Percentiles rank a stretch among this genome's conserved stretches.
Conservation (phyloP, 1,140 invertebrate genomes). For the Eupeodes corollae region DNA sequence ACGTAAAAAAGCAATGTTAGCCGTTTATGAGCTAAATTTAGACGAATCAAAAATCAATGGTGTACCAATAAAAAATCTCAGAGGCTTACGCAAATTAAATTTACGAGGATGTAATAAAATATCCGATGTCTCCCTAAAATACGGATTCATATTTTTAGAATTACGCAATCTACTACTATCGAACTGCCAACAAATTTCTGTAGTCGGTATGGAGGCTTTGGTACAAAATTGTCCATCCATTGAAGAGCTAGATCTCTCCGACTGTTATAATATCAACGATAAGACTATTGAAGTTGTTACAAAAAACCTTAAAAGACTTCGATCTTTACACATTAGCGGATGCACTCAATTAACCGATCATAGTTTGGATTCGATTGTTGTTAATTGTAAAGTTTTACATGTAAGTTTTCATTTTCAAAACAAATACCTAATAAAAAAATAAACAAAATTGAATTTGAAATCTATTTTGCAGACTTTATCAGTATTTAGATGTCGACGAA, state of each 20-base stretch:
- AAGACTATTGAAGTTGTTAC: conserved; percentile 47
- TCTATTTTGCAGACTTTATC: conserved; percentile 17
- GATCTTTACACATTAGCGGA: conserved; percentile 50
- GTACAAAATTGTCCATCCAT: conserved; percentile 54
- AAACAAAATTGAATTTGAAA: background rate
- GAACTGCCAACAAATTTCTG: conserved; percentile 55
- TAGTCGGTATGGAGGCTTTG: conserved; percentile 49
- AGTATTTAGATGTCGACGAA: conserved; percentile 27
- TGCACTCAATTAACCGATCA: conserved; percentile 56
- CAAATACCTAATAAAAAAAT: background rate
- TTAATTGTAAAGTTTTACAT: conserved; percentile 40
- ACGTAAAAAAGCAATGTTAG: conserved; percentile 48
- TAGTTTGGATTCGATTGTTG: conserved; percentile 44
- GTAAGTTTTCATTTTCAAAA: conserved; percentile 1
- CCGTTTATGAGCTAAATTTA: conserved; percentile 46
- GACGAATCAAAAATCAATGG: conserved; percentile 37
- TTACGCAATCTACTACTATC: conserved; percentile 43
- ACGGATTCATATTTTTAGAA: conserved; percentile 53
- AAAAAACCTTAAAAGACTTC: conserved; percentile 45
- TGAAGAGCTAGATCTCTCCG: conserved; percentile 51
- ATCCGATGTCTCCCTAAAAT: conserved; percentile 56
- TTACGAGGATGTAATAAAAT: conserved; percentile 54
- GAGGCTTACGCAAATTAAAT: conserved; percentile 47
- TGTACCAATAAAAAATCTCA: conserved; percentile 46
- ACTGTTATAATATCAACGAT: conserved; percentile 57